Evolutionary conservation across 2,113 vertebrate species (phyloP).

Genomic region (Abramis brama): DNA sequence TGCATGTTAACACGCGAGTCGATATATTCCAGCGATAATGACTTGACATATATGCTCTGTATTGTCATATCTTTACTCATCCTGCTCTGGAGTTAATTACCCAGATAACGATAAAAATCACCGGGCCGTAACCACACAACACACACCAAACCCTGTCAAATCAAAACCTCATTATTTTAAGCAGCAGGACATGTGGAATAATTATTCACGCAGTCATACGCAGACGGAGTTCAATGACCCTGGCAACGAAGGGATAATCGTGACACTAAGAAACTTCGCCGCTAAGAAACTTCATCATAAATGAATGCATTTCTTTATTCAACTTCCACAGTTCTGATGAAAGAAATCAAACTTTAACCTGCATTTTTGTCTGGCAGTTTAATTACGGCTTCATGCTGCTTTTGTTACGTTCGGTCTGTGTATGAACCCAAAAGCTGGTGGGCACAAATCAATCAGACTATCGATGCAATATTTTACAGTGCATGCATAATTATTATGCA

Average conservation of each 20-base stretch:
- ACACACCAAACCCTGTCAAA: slow-evolving; percentile 6
- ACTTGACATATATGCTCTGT: neutral
- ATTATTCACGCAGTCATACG: slow-evolving; percentile 14
- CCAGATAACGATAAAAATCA: slow-evolving; percentile 19
- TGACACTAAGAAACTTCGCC: neutral
- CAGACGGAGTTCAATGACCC: slow-evolving; percentile 25
- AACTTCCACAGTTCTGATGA: neutral
- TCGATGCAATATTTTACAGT: neutral
- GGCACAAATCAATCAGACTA: neutral
- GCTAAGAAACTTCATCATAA: neutral
- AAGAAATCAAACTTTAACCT: neutral
- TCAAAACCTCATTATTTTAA: slow-evolving; percentile 28
- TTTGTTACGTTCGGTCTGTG: neutral
- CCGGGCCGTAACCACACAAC: slow-evolving; percentile 3
- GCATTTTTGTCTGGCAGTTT: neutral
- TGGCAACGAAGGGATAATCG: neutral
- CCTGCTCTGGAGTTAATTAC: slow-evolving; percentile 19
- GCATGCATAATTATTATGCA: too few relatives aligned
- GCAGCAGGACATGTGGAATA: slow-evolving; percentile 19
- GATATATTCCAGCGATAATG: neutral
- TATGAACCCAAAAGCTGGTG: neutral
- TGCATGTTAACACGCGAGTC: slow-evolving; percentile 17
- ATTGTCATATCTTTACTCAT: neutral
- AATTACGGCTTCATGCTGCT: neutral
- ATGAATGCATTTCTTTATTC: neutral